These are phyloP conservation scores for Stomatorhinus ivindoensis DNA, from an alignment of 2,113 vertebrate genomes.

Conservation along the genomic window DNA sequence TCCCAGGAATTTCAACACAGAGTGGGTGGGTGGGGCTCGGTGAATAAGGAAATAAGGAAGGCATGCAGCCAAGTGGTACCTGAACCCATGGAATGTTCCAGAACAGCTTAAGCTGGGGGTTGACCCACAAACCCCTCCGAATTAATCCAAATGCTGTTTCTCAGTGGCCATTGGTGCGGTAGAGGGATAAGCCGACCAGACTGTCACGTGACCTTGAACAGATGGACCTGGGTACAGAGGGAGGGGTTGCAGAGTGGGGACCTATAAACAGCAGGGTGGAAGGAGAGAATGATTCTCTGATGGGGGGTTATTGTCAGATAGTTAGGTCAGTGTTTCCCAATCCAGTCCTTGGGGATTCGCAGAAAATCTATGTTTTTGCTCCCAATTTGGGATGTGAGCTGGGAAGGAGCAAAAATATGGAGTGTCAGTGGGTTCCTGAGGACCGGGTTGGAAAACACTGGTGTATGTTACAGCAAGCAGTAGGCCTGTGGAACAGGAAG, in stretches of 20 bases:
- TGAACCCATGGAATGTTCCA: slow-evolving; percentile 33
- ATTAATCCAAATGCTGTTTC: slow-evolving; percentile 43
- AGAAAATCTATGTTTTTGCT: not conserved
- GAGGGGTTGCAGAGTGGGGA: slow-evolving; percentile 13
- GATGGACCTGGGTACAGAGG: slow-evolving; percentile 36
- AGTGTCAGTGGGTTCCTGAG: not conserved
- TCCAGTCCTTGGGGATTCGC: not conserved
- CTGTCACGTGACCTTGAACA: slow-evolving; percentile 41
- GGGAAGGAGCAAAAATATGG: not conserved
- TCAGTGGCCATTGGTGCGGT: slow-evolving; percentile 43
- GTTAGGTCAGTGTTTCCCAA: not conserved
- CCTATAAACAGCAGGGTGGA: not conserved
- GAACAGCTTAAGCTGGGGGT: slow-evolving; percentile 32
- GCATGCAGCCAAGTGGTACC: not conserved
- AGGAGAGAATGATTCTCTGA: not conserved
- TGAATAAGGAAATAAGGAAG: not conserved
- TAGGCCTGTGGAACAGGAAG: not conserved
- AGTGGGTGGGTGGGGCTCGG: not conserved
- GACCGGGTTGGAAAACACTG: not conserved
- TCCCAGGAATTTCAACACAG: not conserved
- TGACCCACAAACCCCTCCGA: slow-evolving; percentile 43
- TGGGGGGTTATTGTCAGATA: not conserved
- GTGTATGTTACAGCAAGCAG: not conserved
- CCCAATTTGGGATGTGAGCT: not conserved
- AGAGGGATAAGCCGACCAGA: slow-evolving; percentile 26